Base-by-base conservation (phyloP, 2,797 vertebrate species). In the Oreochromis grahami region DNA sequence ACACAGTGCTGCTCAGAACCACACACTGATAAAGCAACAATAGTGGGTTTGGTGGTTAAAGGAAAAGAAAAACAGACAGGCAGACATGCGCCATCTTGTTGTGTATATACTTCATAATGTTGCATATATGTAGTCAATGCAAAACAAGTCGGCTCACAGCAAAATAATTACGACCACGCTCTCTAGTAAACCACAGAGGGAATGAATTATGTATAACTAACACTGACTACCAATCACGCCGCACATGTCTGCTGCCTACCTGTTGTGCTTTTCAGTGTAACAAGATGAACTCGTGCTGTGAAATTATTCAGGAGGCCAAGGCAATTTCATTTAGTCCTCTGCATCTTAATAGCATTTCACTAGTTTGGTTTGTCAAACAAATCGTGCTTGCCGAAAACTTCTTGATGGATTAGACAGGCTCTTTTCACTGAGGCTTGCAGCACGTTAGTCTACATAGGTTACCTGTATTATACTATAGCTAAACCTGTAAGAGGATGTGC, bases 351-450 rank as follows among this genome's bases (percentile, higher is more conserved):
- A 83, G 60, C 78, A 55, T 86, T 86, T 85, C 84, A 80, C 29
- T 1, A 76, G 55, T 85, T 87, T 88, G 79, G 87, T 86, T 92
- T 91, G 80, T 90, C 76, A 82, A 87, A 80, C 81, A 90, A 92
- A 87, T 84, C 80, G 38, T 83, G 48, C 19, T 78, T 51, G 32
- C 56, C 65, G 5, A 2, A 81, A 87, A 84, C 76, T 41, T 78
- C 51, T 63, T 52, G 78, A 84, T 87, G 76, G 80, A 89, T 89
- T 84, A 77, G 78, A 88, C 80, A 65, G 76, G 41, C 72, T 81
- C 29, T 81, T 86, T 88, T 53, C 78, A 43, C 4, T 1, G 34
- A 53, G 76, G 78, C 51, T 83, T 58, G 60, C 72, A 48, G 77
- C 77, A 72, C 4, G 10, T 77, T 78, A 50, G 48, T 78, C 45